A percentile compares a stretch with the other conserved stretches of the same genome.
Evolutionary conservation across 2,113 vertebrate species (phyloP).

Genomic region (Elgaria multicarinata): DNA sequence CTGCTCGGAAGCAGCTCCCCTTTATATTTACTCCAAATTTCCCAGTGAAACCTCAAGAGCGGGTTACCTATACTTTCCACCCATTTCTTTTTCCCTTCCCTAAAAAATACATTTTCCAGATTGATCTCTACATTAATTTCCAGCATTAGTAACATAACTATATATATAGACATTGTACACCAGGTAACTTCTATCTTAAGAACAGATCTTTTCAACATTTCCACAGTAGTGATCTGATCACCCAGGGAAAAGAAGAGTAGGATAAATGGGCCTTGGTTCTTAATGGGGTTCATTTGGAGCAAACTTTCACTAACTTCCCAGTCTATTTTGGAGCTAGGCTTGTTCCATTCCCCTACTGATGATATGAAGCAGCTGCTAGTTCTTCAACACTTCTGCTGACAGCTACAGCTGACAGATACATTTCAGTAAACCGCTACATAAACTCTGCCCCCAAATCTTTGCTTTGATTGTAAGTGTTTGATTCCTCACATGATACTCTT

Average conservation of each 20-base stretch:
- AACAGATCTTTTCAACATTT: slow-evolving; percentile 23
- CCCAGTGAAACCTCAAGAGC: no score
- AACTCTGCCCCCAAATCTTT: slow-evolving; percentile 34
- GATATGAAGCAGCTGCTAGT: slow-evolving; percentile 77
- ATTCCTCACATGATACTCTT: slow-evolving; percentile 43
- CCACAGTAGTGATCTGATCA: slow-evolving; percentile 43
- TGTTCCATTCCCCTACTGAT: slow-evolving; percentile 66
- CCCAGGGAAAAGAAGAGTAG: slow-evolving; percentile 28
- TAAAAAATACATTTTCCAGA: no score
- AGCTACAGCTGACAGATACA: slow-evolving; percentile 83
- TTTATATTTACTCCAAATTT: no score
- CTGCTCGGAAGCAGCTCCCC: no score
- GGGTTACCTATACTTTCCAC: no score
- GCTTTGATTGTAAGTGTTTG: slow-evolving; percentile 18
- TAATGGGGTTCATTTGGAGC: slow-evolving; percentile 61
- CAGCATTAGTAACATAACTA: not conserved
- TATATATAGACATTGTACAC: not conserved
- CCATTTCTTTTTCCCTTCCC: no score
- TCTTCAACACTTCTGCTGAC: slow-evolving; percentile 79
- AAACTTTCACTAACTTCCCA: slow-evolving; percentile 66
- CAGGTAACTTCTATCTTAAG: not conserved
- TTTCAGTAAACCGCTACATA: slow-evolving; percentile 61
- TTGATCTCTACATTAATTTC: no score
- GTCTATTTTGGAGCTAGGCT: slow-evolving; percentile 74
- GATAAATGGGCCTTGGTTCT: slow-evolving; percentile 45